Percentiles rank a stretch among this genome's conserved stretches.
phyloP scores from a whole-genome alignment of 2,888 invertebrate genomes.

The Calameuta filiformis region DNA sequence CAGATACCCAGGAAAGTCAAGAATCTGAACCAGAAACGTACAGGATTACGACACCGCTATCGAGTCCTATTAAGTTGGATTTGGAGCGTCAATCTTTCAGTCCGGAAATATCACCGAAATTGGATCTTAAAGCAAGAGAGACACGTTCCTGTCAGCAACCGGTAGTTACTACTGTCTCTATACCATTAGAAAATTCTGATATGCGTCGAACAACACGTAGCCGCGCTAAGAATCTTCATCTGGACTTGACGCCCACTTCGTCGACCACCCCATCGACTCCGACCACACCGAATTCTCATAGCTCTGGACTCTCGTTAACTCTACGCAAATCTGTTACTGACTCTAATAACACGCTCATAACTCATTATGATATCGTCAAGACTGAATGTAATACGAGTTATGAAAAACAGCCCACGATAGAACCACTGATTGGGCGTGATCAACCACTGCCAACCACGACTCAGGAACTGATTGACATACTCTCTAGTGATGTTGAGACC shows the following conservation, averaged over 20 bases:
- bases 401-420: slow-evolving; percentile 47
- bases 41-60: slow-evolving; percentile 50
- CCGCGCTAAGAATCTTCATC: slow-evolving; percentile 55
- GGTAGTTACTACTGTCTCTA: slow-evolving; percentile 52
- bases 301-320: slow-evolving; percentile 56
- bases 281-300: slow-evolving; percentile 40
- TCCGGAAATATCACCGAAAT: slow-evolving; percentile 7
- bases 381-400: slow-evolving; percentile 58
- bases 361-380: slow-evolving; percentile 63
- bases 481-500: slow-evolving; percentile 50
- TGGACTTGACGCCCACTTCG: slow-evolving; percentile 42
- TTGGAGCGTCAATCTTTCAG: slow-evolving; percentile 20
- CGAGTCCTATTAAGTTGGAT: slow-evolving; percentile 48
- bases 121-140: slow-evolving; percentile 20
- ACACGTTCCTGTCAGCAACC: slow-evolving; percentile 39
- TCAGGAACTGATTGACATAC: slow-evolving; percentile 59
- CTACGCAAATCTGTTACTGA: slow-evolving; percentile 60
- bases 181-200: slow-evolving; percentile 55
- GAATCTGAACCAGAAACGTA: slow-evolving; percentile 50
- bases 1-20: slow-evolving; percentile 47
- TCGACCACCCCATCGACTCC: slow-evolving; percentile 28
- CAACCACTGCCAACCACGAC: slow-evolving; percentile 60
- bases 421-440: slow-evolving; percentile 53
- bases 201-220: slow-evolving; percentile 61
- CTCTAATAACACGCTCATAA: slow-evolving; percentile 60